Conservation (phyloP, 2,888 invertebrate species). For the Rhingia rostrata region DNA sequence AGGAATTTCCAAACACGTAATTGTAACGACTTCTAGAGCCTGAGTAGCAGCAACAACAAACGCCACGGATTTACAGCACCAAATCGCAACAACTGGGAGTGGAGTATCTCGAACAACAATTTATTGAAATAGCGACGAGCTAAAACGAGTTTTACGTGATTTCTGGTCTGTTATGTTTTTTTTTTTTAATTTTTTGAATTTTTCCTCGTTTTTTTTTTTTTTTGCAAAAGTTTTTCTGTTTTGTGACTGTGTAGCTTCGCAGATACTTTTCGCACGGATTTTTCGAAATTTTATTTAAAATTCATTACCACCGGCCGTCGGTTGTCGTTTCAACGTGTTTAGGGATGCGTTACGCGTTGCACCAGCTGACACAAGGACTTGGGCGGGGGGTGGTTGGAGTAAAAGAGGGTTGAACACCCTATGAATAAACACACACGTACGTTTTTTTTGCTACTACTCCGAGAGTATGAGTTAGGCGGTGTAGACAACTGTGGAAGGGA, state of each 20-base stretch:
- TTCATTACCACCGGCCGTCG: slow-evolving; percentile 18
- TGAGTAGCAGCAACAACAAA: slow-evolving; percentile 28
- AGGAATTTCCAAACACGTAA: slow-evolving; percentile 66
- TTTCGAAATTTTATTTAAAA: slow-evolving; percentile 21
- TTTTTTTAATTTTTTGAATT: too few relatives aligned
- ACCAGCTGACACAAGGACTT: background rate
- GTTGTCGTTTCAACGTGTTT: slow-evolving; percentile 3
- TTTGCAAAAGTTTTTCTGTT: slow-evolving; percentile 8
- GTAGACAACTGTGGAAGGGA: slow-evolving; percentile 46
- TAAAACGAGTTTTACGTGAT: slow-evolving; percentile 73
- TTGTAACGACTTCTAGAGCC: slow-evolving; percentile 32
- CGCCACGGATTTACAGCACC: slow-evolving; percentile 27
- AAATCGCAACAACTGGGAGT: slow-evolving; percentile 50
- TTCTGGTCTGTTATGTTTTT: slow-evolving; percentile 39
- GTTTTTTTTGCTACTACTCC: slow-evolving; percentile 20
- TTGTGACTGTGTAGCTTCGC: slow-evolving; percentile 34
- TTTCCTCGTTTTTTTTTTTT: slow-evolving; percentile 19
- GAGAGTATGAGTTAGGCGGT: slow-evolving; percentile 28
- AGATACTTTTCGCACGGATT: slow-evolving; percentile 40
- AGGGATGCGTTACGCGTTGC: slow-evolving; percentile 39
- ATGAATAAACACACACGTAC: slow-evolving; percentile 33
- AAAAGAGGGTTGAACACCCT: slow-evolving; percentile 27
- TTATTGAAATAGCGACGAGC: slow-evolving; percentile 63
- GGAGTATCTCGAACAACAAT: slow-evolving; percentile 55
- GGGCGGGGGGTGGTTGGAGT: background rate